phyloP scores from a whole-genome alignment of 2,888 invertebrate genomes.

The Agapostemon virescens region DNA sequence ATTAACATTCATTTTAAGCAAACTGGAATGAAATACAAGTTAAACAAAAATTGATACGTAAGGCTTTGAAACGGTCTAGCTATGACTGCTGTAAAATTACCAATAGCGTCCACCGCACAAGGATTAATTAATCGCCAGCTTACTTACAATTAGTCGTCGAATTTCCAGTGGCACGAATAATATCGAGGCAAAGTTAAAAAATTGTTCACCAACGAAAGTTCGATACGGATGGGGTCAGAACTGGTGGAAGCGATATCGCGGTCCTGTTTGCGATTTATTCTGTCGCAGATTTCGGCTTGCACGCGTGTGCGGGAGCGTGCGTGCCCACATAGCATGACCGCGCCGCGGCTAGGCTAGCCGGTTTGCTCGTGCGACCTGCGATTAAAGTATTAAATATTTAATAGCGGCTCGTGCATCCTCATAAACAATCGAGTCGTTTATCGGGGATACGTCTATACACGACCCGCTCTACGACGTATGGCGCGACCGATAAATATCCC shows the following conservation, averaged over 20 bases:
- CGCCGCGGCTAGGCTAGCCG: neutral
- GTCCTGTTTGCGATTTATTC: slow-evolving; percentile 14
- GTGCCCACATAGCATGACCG: slow-evolving; percentile 10
- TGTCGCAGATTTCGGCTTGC: slow-evolving; percentile 29
- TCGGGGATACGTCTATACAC: slow-evolving; percentile 31
- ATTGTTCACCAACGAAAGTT: slow-evolving; percentile 14
- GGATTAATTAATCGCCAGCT: neutral
- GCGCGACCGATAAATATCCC: slow-evolving; percentile 50
- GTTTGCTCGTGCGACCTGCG: slow-evolving; percentile 38
- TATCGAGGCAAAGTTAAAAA: slow-evolving; percentile 48
- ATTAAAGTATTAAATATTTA: slow-evolving; percentile 70
- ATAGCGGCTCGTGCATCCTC: slow-evolving; percentile 38
- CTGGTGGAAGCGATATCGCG: neutral
- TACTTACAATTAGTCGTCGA: slow-evolving; percentile 51
- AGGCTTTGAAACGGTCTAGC: neutral
- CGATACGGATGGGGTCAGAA: neutral
- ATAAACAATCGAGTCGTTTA: slow-evolving; percentile 56
- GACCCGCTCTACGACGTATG: slow-evolving; percentile 25
- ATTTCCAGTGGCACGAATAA: slow-evolving; percentile 14
- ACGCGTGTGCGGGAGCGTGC: neutral
- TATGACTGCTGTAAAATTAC: neutral
- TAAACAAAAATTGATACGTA: neutral
- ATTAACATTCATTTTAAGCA: neutral
- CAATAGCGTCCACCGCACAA: neutral
- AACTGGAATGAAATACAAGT: neutral